phyloP scores from a whole-genome alignment of 1,140 invertebrate species.

The Brachystomella parvula region DNA sequence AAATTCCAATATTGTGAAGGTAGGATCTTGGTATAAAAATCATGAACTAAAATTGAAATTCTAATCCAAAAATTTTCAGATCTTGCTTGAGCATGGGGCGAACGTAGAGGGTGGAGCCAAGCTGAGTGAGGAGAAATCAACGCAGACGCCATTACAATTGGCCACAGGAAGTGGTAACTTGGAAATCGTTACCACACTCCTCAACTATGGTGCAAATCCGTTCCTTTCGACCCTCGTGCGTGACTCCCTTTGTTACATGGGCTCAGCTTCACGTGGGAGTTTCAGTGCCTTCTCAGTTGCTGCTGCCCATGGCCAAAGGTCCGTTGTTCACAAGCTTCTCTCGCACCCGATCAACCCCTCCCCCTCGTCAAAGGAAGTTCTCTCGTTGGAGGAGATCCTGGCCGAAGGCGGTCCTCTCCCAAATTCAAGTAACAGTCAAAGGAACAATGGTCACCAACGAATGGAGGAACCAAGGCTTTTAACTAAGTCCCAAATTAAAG shows the following conservation, averaged over 20 bases:
- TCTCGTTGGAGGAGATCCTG: conserved; percentile 80
- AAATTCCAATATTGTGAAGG: conserved; percentile 42
- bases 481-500: conserved; percentile 72
- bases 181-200: conserved; percentile 67
- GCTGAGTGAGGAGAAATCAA: conserved; percentile 70
- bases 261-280: conserved; percentile 70
- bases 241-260: conserved; percentile 73
- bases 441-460: conserved; percentile 32
- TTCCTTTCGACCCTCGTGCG: conserved; percentile 75
- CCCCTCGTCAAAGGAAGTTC: conserved; percentile 61
- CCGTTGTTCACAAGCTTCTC: conserved; percentile 65
- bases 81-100: conserved; percentile 66
- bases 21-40: conserved; percentile 19
- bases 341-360: conserved; percentile 61
- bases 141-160: conserved; percentile 74
- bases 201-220: conserved; percentile 74
- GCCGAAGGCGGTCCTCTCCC: conserved; percentile 57
- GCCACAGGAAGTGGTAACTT: conserved; percentile 70
- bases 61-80: conserved; percentile 41
- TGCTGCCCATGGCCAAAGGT: conserved; percentile 70
- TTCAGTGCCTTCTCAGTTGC: conserved; percentile 70
- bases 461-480: conserved; percentile 46
- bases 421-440: conserved; percentile 12
- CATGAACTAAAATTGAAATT: background rate
- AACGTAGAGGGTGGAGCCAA: conserved; percentile 74